Evolutionary conservation across 2,113 vertebrate species (phyloP), one percentile per base, ranked within the genome.

Genomic region (Cochlearius cochlearius): DNA sequence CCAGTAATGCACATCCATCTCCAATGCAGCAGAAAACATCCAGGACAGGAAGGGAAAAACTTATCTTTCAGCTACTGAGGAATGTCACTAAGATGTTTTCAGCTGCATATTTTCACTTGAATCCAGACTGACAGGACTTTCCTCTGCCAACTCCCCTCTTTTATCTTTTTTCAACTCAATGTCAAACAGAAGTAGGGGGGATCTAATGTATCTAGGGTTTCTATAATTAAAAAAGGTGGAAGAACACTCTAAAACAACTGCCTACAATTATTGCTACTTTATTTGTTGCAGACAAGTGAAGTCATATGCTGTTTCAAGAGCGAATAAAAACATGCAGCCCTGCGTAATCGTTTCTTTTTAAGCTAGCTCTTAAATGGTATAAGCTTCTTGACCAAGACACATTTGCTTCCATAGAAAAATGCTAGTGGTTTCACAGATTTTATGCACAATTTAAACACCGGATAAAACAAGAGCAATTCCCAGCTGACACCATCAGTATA

Each of bases 61-160:
- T 73, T 55, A 18, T 92, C 67, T 89, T 49, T 53, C 1, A 78
- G 60, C 64, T 63, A 78, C 81, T 41, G 64, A 66, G 81, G 38
- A 69, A 89, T 77, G 92, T 53, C 60, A 22, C 60, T 39, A 26
- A 89, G 84, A 78, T 74, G 68, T 67, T 87, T 73, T 53, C 92
- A 92, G 47, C 80, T 45, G 30, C n/a, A 11, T 69, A 38, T 77
- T 67, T 85, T 71, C 68, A 62, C 77, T 49, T 27, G 20, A 78
- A 87, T 67, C 73, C 85, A 87, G 38, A n/a, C 69, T 78, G 94
- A 94, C 90, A 77, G 84, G 80, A 84, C 38, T 39, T 34, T 18
- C 41, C 38, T 84, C 56, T 0, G 0, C 80, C 68, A 68, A 1
- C 21, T 85, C 67, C 39, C 43, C 30, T 22, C 53, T 91, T 71